A percentile compares a stretch with the other conserved stretches of the same genome.
Conservation (phyloP, 2,113 vertebrate genomes). For the Lonchura striata region DNA sequence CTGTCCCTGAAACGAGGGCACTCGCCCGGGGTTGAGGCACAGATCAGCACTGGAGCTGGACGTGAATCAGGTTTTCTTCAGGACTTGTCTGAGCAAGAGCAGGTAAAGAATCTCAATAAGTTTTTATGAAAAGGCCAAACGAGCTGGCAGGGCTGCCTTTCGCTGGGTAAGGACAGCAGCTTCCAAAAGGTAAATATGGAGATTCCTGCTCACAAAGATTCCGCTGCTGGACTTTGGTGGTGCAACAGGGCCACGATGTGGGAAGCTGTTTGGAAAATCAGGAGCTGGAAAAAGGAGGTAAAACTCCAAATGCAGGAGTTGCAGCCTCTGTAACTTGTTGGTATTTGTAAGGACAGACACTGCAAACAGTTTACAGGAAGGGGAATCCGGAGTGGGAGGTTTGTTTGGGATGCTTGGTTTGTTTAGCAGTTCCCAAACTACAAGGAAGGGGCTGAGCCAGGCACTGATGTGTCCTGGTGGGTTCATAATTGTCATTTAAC, state of each 20-base stretch:
- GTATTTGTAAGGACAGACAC: neutral
- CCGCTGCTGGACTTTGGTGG: neutral
- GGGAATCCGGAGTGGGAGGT: neutral
- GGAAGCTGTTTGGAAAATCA: neutral
- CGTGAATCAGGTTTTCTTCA: neutral
- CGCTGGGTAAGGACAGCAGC: neutral
- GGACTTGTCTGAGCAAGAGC: neutral
- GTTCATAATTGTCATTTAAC: neutral
- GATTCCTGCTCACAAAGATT: neutral
- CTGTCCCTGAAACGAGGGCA: neutral
- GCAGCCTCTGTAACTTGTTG: rapidly evolving
- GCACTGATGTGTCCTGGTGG: neutral
- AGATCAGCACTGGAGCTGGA: neutral
- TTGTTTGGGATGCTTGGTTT: neutral
- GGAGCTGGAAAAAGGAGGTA: neutral
- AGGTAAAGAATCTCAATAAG: neutral
- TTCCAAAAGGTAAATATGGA: neutral
- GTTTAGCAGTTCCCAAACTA: neutral
- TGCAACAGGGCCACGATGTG: neutral
- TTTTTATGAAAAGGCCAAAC: neutral
- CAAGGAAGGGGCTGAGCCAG: neutral
- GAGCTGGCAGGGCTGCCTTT: neutral
- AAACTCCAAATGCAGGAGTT: neutral
- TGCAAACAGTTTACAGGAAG: neutral
- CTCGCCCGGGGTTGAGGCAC: neutral